Base-by-base conservation (phyloP, 2,797 vertebrate genomes). In the Merluccius polli region DNA sequence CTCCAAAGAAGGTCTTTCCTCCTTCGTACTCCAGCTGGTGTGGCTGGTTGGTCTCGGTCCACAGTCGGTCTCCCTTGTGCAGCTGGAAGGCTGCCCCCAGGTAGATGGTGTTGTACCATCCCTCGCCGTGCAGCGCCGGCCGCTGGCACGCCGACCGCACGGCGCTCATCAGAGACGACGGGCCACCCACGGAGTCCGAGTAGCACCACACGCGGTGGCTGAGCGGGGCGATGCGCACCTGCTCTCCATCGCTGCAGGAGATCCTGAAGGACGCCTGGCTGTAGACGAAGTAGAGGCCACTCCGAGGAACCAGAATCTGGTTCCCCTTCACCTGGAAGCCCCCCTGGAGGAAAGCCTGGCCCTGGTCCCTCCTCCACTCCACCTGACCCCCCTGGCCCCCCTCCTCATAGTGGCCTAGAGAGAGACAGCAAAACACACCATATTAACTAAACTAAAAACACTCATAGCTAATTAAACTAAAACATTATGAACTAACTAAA, bases 231-330 rank as follows among this genome's bases (percentile, higher is more conserved):
- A 73, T 18, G 11, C 3, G 29, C 0, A 8, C 29, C 0, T 18
- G 33, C 0, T 76, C 63, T 1, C 27, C 71, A 0, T 70, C 59
- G 0, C 32, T 31, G 72, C 93, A 93, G 78, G 77, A 80, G 15
- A 92, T 83, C 3, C 79, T 79, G 84, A 93, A 94, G 0, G 93
- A 94, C 0, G 87, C 93, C 86, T 95, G 94, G 84, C 91, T 94
- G 89, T 95, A 95, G 80, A 95, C 88, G 2, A 94, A 95, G 91
- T 92, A 95, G 2, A 93, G 88, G 52, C 94, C 94, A 0, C 52
- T 78, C 0, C 74, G 41, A 0, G 91, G 92, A 81, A 95, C 87
- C 0, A 83, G 0, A 73, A 95, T 93, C 52, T 84, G 0, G 76
- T 94, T 93, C 1, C 83, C 0, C 0, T 15, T 3, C 71, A 94